Conservation (phyloP, 1,140 invertebrate genomes). For the Bombus consobrinus region DNA sequence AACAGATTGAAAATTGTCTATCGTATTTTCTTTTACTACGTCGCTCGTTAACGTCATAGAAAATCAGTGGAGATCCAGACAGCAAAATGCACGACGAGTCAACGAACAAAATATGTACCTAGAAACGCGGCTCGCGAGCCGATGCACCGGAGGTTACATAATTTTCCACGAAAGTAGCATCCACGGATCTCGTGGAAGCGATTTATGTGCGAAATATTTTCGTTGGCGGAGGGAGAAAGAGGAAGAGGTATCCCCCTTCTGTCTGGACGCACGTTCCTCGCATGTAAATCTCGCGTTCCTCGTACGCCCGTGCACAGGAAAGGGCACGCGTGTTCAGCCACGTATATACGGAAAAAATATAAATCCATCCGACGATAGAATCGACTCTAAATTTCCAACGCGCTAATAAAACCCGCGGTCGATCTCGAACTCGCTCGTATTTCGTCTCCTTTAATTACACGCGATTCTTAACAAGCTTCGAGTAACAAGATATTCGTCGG, state of each 20-base stretch:
- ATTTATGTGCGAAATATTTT: conserved; percentile 3
- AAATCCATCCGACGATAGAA: neutral
- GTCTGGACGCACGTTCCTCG: conserved; percentile 2
- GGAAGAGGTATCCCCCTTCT: neutral
- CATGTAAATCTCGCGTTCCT: conserved; percentile 8
- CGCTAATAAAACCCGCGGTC: neutral
- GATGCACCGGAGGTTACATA: neutral
- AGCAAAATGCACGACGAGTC: neutral
- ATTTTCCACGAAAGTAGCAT: neutral
- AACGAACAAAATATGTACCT: neutral
- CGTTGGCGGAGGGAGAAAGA: neutral
- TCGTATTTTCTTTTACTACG: neutral
- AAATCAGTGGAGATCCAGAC: neutral
- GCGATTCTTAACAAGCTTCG: neutral
- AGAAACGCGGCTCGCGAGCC: neutral
- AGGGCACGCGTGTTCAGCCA: neutral
- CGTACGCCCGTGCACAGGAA: neutral
- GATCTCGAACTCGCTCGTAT: neutral
- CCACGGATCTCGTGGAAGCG: neutral
- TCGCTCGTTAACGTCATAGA: neutral
- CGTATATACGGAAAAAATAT: conserved; percentile 3
- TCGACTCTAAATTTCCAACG: neutral
- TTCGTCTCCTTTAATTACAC: neutral
- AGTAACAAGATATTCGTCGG: neutral
- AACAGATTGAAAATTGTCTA: neutral